phyloP scores from a whole-genome alignment of 2,113 vertebrate genomes.

The Ailuropoda melanoleuca region DNA sequence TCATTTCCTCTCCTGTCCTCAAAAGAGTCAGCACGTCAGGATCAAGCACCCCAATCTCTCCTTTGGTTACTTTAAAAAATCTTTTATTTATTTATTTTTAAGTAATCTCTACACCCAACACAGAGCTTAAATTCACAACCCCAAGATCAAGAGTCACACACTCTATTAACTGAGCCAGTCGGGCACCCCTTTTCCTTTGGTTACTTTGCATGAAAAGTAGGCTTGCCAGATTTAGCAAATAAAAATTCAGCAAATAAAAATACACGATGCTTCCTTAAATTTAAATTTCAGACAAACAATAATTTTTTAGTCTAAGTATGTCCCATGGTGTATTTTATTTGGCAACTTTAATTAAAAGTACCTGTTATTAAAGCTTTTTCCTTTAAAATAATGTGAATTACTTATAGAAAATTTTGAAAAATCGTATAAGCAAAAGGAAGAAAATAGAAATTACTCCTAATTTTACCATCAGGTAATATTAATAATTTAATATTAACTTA shows the following conservation, averaged over 20 bases:
- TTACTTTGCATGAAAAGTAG: constrained; percentile 19
- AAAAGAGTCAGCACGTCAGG: not conserved
- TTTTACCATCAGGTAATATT: not conserved
- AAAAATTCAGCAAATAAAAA: constrained; percentile 45
- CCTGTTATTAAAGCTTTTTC: not conserved
- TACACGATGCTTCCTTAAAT: not conserved
- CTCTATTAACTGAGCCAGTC: not conserved
- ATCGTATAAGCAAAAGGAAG: not conserved
- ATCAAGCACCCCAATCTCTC: not conserved
- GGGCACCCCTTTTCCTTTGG: not conserved
- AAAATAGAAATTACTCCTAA: constrained; percentile 22
- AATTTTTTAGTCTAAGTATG: not conserved
- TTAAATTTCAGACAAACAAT: not conserved
- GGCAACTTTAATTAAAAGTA: not conserved
- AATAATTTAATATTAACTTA: not conserved
- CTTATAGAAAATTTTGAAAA: constrained; percentile 3
- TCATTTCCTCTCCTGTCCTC: not conserved
- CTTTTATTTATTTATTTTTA: not conserved
- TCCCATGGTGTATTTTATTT: not conserved
- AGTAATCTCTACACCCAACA: not conserved
- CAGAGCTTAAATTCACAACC: not conserved
- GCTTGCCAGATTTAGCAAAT: constrained; percentile 17
- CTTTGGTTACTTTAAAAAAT: not conserved
- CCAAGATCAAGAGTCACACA: not conserved
- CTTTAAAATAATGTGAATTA: not conserved